Percentiles rank a stretch among this genome's conserved stretches.
phyloP scores from a whole-genome alignment of 2,113 vertebrate species.

The Pomatorhinus ruficollis region DNA sequence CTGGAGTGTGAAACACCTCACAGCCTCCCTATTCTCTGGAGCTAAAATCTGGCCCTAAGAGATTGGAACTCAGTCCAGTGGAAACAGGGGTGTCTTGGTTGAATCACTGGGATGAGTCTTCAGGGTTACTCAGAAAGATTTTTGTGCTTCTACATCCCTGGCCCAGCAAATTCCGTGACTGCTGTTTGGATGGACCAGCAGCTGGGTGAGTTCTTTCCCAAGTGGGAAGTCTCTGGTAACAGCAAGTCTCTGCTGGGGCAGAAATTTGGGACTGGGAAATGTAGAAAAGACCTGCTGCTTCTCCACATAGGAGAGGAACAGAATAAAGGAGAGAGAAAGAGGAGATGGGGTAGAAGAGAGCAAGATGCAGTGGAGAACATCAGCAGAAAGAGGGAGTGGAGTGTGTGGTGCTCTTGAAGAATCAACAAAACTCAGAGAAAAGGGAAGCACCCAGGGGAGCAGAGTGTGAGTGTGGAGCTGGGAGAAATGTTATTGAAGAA shows the following conservation, averaged over 20 bases:
- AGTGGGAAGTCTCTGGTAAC: neutral
- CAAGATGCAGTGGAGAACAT: neutral
- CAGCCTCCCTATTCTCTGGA: neutral
- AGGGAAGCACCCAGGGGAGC: slow-evolving; percentile 2
- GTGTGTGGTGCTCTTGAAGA: neutral
- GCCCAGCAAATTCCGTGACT: neutral
- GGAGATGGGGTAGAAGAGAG: neutral
- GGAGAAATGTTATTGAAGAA: slow-evolving; percentile 29
- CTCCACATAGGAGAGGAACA: neutral
- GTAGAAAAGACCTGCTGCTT: neutral
- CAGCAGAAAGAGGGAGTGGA: neutral
- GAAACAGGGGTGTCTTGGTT: neutral
- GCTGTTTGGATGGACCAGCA: neutral
- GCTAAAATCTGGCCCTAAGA: neutral
- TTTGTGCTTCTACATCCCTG: neutral
- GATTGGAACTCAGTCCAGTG: neutral
- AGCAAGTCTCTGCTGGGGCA: neutral
- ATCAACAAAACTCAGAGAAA: neutral
- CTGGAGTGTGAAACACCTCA: neutral
- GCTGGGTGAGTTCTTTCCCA: neutral
- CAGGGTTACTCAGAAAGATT: neutral
- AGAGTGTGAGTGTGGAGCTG: neutral
- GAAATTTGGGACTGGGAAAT: neutral
- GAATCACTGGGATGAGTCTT: neutral
- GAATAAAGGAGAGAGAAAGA: neutral